Conservation (phyloP, 2,113 vertebrate genomes). For the Rhabdomys dilectus region DNA sequence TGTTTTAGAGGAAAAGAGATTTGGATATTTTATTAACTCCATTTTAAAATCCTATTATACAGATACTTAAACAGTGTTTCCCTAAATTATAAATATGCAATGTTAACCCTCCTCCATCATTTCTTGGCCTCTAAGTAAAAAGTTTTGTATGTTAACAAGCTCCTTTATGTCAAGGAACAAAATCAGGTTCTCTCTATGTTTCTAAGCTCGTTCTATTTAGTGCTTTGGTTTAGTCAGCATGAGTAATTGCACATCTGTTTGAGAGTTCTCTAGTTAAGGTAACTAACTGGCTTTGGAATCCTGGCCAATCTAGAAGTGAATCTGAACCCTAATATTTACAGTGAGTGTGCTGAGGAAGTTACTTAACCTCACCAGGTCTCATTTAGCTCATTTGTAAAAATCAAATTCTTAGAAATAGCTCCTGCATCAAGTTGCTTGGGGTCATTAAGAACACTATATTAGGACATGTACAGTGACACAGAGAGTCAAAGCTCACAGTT, state of each 20-base stretch:
- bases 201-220: not conserved
- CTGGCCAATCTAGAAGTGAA: not conserved
- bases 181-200: not conserved
- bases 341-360: not conserved
- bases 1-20: not conserved
- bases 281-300: not conserved
- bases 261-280: not conserved
- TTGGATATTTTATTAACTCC: not conserved
- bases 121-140: not conserved
- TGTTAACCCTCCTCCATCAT: not conserved
- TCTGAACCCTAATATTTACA: constrained; percentile 5
- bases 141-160: not conserved
- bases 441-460: not conserved
- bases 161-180: not conserved
- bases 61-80: not conserved
- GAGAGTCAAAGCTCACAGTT: not conserved
- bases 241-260: not conserved
- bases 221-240: constrained; percentile 8
- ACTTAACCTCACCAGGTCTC: not conserved
- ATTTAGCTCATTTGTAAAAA: not conserved
- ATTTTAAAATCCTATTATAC: constrained; percentile 15
- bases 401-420: not conserved
- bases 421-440: not conserved
- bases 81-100: not conserved
- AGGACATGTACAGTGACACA: too few relatives aligned